Conservation (phyloP, 2,113 vertebrate species). For the Pomatorhinus ruficollis region DNA sequence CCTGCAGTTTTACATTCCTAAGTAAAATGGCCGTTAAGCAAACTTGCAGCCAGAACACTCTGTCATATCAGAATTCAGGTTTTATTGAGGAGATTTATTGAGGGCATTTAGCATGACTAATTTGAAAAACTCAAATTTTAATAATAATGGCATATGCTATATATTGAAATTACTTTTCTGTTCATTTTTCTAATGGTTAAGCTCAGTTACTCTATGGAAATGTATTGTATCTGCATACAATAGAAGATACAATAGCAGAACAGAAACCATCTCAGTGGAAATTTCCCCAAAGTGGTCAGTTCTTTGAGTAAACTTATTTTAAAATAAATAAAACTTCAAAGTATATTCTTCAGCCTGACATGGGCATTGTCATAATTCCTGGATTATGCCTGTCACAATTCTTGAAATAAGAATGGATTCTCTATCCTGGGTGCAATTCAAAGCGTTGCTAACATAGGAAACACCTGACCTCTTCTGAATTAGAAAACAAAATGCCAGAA, state of each 20-base stretch:
- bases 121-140: background rate
- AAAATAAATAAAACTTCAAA: background rate
- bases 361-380: background rate
- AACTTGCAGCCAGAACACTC: background rate
- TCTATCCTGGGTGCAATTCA: background rate
- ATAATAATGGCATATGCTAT: background rate
- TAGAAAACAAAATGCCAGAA: background rate
- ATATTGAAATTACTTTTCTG: background rate
- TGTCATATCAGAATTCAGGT: background rate
- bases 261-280: background rate
- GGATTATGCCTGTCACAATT: background rate
- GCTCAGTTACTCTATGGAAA: background rate
- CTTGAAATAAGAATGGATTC: background rate
- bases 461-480: background rate
- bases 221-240: background rate
- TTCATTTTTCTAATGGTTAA: background rate
- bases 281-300: background rate
- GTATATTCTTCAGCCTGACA: background rate
- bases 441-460: background rate
- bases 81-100: background rate
- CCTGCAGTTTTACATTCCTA: background rate
- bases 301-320: background rate
- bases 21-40: background rate
- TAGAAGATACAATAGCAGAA: background rate
- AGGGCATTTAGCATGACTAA: background rate